Evolutionary conservation across 2,888 invertebrate species (phyloP), one percentile per base, ranked within the genome.

Genomic region (Pterostichus niger): DNA sequence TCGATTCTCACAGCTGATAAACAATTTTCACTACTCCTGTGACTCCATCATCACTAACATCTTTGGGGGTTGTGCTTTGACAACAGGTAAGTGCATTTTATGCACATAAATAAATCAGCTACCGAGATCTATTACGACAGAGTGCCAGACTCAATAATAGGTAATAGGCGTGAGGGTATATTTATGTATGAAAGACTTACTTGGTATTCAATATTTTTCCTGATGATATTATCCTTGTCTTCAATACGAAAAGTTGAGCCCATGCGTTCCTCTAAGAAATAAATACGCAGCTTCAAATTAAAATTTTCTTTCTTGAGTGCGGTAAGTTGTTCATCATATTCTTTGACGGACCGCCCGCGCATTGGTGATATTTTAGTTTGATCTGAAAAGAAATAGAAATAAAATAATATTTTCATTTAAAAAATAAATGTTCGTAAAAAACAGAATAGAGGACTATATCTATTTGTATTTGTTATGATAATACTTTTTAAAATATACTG

Each of bases 241-340:
- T 91, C 91, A 71, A 92, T 87, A 59, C 89, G 92, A 82, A 93
- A 93, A 85, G 94, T 93, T 85, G 91, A 92, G 13, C 94, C 94
- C 90, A 94, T 93, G 88, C 93, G 94, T 89, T 98, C 97, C 89
- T 98, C 97, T 84, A 98, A 91, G 88, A 97, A 96, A 90, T 96
- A 98, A 87, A 98, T 95, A 79, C 97, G 92, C 86, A 98, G 91
- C 90, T 98, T 98, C 17, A 98, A 91, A 90, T 96, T 95, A 88
- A 98, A 98, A 89, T 98, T 98, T 89, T 98, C 98, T 89, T 97
- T 97, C 85, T 95, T 94, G 84, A 98, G 90, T 68, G 93, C 92
- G 77, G 94, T 93, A 85, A 98, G 92, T 89, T 97, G 95, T 89
- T 98, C 96, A 88, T 98, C 97, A 88, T 96, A 95, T 86, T 98